These are phyloP conservation scores for Athrips mouffetella DNA, from an alignment of 2,888 invertebrate species.

Conservation along the genomic window DNA sequence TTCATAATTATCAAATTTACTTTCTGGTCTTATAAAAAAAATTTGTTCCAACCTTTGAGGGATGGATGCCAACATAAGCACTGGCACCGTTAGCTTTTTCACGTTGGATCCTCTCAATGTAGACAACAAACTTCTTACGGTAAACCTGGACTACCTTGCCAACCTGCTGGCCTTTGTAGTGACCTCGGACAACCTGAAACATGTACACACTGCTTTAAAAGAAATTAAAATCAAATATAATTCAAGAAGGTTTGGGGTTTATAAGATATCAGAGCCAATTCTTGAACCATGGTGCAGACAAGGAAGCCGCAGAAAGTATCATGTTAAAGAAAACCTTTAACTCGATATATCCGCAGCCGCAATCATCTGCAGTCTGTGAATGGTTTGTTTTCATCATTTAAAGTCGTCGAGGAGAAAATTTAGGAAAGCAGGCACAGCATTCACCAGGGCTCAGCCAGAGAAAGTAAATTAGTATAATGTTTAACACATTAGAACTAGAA, in stretches of 20 bases:
- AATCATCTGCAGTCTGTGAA: slow-evolving; percentile 74
- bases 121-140: slow-evolving; percentile 99
- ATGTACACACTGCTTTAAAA: background rate
- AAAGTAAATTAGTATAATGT: too few relatives aligned
- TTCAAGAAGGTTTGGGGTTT: too few relatives aligned
- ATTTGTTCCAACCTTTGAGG: slow-evolving; percentile 88
- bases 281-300: slow-evolving; percentile 72
- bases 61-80: slow-evolving; percentile 99
- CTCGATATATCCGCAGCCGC: slow-evolving; percentile 42
- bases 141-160: slow-evolving; percentile 99
- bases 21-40: background rate
- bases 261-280: slow-evolving; percentile 71
- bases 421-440: background rate
- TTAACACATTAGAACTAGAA: too few relatives aligned
- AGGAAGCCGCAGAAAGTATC: slow-evolving; percentile 39
- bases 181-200: slow-evolving; percentile 94
- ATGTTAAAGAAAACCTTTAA: slow-evolving; percentile 68
- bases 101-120: slow-evolving; percentile 99
- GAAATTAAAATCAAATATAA: too few relatives aligned
- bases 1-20: too few relatives aligned
- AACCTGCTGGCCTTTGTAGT: slow-evolving; percentile 99
- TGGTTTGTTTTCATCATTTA: slow-evolving; percentile 74
- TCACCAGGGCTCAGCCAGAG: too few relatives aligned
- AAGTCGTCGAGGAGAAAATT: background rate
- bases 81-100: slow-evolving; percentile 99